Evolutionary conservation across 2,888 invertebrate species (phyloP).

Genomic region (Meganola albula): DNA sequence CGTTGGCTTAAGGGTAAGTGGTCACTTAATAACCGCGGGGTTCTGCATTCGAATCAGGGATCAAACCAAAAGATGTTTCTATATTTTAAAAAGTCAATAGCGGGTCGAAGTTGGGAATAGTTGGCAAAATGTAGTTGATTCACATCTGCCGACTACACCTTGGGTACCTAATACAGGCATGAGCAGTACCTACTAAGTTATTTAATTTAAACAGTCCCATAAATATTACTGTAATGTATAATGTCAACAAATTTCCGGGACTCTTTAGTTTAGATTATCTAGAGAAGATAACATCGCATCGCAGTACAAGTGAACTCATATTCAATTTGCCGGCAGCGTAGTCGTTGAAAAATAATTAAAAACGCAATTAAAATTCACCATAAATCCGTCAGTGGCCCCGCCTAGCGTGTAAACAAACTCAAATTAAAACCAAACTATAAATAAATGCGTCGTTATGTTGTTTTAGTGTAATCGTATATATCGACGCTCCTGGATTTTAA

Average conservation of each 20-base stretch:
- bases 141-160: too few relatives aligned
- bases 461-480: constrained; percentile 40
- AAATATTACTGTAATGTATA: constrained; percentile 23
- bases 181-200: constrained; percentile 17
- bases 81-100: too few relatives aligned
- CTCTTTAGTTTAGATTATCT: constrained; percentile 23
- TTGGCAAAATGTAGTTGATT: too few relatives aligned
- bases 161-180: too few relatives aligned
- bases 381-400: constrained; percentile 67
- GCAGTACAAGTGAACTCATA: constrained; percentile 41
- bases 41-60: too few relatives aligned
- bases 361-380: constrained; percentile 68
- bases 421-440: constrained; percentile 50
- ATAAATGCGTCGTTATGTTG: constrained; percentile 46
- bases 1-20: too few relatives aligned
- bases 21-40: too few relatives aligned
- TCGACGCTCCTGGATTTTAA: constrained; percentile 34
- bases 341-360: constrained; percentile 73
- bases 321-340: constrained; percentile 66
- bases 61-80: too few relatives aligned
- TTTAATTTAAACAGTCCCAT: constrained; percentile 23
- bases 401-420: constrained; percentile 58
- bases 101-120: too few relatives aligned
- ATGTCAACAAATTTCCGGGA: constrained; percentile 21
- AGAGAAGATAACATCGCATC: constrained; percentile 53